Conservation (phyloP, 2,113 vertebrate genomes). For the Megaptera novaeangliae region DNA sequence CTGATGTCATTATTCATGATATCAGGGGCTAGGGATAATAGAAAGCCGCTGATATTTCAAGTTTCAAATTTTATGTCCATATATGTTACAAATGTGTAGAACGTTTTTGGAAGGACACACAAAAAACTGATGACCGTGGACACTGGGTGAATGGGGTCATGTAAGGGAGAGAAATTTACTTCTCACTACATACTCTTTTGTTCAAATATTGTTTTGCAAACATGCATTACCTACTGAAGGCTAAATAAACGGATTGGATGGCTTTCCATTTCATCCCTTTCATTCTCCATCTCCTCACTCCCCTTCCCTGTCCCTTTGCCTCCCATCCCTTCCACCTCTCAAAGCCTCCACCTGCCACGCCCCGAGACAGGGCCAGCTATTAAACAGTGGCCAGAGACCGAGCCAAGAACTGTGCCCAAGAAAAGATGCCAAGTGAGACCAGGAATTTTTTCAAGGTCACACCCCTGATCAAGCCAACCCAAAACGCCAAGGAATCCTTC, state of each 20-base stretch:
- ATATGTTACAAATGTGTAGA: neutral
- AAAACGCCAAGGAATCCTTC: neutral
- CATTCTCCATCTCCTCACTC: neutral
- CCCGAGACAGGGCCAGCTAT: neutral
- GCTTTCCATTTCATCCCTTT: neutral
- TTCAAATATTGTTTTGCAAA: neutral
- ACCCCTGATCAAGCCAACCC: neutral
- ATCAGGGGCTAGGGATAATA: neutral
- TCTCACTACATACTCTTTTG: neutral
- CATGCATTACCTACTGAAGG: neutral
- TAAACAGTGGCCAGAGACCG: neutral
- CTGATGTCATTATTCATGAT: slow-evolving; percentile 1
- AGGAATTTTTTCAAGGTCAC: slow-evolving; percentile 39
- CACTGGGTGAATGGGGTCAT: rapidly evolving
- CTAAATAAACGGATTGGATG: neutral
- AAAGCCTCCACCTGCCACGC: neutral
- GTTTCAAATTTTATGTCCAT: neutral
- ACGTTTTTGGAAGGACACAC: neutral
- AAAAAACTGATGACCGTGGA: neutral
- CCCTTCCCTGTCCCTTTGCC: neutral
- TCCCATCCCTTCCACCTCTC: neutral
- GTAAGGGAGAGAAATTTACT: neutral
- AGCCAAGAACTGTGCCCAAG: neutral
- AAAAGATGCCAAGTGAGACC: neutral
- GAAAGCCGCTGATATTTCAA: neutral